Evolutionary conservation across 2,888 invertebrate genomes (phyloP).

Genomic region (Phymatocera aterrima): DNA sequence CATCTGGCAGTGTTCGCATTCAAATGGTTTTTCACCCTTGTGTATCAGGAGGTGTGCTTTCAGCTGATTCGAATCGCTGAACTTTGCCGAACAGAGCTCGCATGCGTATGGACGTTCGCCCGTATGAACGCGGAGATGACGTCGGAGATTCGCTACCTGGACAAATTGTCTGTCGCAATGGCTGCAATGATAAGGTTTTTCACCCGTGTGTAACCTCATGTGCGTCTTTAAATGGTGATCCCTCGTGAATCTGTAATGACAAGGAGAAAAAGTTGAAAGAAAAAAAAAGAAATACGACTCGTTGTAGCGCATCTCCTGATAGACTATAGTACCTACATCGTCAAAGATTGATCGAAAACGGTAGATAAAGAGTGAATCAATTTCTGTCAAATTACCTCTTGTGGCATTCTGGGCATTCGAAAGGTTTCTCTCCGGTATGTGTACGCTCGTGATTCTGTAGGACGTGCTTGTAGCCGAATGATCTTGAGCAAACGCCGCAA

Average conservation of each 20-base stretch:
- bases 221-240: constrained; percentile 96
- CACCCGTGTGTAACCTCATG: constrained; percentile 94
- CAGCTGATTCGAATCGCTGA: constrained; percentile 94
- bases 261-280: too few species aligned
- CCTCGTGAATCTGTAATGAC: constrained; percentile 82
- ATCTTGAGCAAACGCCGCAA: constrained; percentile 91
- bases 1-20: constrained; percentile 87
- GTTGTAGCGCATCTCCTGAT: background rate
- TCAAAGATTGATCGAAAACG: background rate
- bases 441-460: constrained; percentile 96
- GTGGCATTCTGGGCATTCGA: constrained; percentile 93
- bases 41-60: constrained; percentile 94
- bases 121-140: constrained; percentile 93
- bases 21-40: constrained; percentile 93
- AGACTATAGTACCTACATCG: background rate
- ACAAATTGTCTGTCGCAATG: constrained; percentile 95
- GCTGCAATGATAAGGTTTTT: constrained; percentile 94
- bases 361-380: background rate
- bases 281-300: background rate
- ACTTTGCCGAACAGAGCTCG: constrained; percentile 89
- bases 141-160: constrained; percentile 93
- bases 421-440: constrained; percentile 96
- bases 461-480: constrained; percentile 96
- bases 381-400: constrained; percentile 79
- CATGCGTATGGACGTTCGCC: constrained; percentile 94